phyloP scores from a whole-genome alignment of 1,140 invertebrate genomes.

The Cherax quadricarinatus region DNA sequence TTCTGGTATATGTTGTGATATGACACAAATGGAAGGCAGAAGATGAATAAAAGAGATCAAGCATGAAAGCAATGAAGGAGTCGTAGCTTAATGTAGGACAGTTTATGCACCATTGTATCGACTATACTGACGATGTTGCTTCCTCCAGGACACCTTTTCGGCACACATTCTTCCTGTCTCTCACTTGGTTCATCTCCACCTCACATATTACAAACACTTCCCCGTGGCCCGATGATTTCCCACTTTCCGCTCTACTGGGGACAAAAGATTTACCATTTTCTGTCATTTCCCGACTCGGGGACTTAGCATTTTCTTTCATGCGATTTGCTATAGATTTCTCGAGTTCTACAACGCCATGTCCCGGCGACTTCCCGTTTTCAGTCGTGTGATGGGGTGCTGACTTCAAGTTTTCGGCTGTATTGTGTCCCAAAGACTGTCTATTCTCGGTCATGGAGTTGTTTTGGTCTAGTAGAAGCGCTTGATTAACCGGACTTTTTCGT shows the following conservation, averaged over 20 bases:
- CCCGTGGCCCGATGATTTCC: constrained; percentile 19
- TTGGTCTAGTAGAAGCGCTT: neutral
- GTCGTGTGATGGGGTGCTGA: neutral
- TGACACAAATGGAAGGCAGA: constrained; percentile 15
- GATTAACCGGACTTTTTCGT: neutral
- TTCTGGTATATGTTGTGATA: constrained; percentile 23
- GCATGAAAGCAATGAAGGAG: neutral
- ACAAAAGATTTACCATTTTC: no score
- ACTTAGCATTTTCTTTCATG: no score
- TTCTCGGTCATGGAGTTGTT: neutral
- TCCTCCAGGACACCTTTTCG: neutral
- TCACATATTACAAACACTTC: constrained; percentile 51
- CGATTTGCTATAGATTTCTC: no score
- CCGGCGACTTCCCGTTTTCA: no score
- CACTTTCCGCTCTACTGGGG: neutral
- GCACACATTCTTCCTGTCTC: neutral
- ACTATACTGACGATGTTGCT: constrained; percentile 47
- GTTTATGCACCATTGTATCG: constrained; percentile 12
- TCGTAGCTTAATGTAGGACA: neutral
- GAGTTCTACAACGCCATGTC: no score
- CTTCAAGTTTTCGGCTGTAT: no score
- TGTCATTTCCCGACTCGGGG: no score
- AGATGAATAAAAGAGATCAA: neutral
- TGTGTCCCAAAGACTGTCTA: neutral
- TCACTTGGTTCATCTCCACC: neutral